Base-by-base conservation (phyloP, 2,113 vertebrate genomes). In the Balaeniceps rex region DNA sequence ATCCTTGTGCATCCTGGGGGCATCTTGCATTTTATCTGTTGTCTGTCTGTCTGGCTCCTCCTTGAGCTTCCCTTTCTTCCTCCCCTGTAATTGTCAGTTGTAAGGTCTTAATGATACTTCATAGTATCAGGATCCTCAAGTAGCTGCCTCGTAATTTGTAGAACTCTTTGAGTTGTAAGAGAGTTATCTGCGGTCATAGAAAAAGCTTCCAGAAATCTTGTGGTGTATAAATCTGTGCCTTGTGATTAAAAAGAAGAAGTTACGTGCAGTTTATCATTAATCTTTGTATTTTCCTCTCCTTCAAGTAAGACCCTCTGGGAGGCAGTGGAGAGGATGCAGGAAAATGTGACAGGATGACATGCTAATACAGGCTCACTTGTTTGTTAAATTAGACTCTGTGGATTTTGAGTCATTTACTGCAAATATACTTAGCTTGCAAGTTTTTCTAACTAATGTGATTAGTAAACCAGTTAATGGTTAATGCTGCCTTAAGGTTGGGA, bases 401-500 rank as follows among this genome's bases (percentile, higher is more conserved):
- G 57, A 70, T 77, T 92, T 94, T 0, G 16, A 90, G 66, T 80
- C 15, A 70, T 75, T 87, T 89, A n/a, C 54, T 94, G 77, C 61
- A 94, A 44, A 57, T 83, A 54, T 14, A 79, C 74, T 91, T 87
- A 70, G 74, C 84, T 90, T 83, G 70, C 77, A 77, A 65, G 70
- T 91, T 94, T 91, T 96, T 68, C 68, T 91, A 74, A 60, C 54
- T 90, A 46, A 88, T 75, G 68, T 60, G 72, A 90, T 90, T 93
- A 89, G 87, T 66, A 94, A 96, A 77, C 25, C 76, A 81, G 77
- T 75, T 88, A 94, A 94, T 76, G 71, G 92, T 93, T 96, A 96
- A 83, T 52, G 47, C 79, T 93, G 91, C 82, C 58, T 85, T 75
- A 87, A 78, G 57, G 31, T 19, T 82, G 81, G 74, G 78, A 77